Percentiles rank a stretch among this genome's conserved stretches.
Conservation (phyloP, 2,888 invertebrate species). For the Dugesia japonica region DNA sequence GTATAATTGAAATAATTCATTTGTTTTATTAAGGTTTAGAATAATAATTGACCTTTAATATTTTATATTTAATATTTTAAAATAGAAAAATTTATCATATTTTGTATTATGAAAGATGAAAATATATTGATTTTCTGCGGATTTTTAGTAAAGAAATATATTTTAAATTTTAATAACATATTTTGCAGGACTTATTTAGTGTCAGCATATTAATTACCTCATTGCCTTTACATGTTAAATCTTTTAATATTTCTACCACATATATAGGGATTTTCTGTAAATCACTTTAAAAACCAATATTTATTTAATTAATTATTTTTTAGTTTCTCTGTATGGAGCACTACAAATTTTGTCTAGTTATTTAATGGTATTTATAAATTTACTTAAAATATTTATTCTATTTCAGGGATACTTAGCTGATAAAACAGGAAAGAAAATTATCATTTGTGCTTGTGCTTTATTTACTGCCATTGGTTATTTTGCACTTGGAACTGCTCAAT, state of each 20-base stretch:
- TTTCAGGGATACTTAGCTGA: constrained; percentile 26
- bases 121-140: not conserved
- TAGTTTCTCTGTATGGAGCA: constrained; percentile 22
- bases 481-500: not conserved
- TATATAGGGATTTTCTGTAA: not conserved
- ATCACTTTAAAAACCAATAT: not conserved
- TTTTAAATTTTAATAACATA: not conserved
- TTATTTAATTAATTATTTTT: not conserved
- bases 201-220: not conserved
- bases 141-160: not conserved
- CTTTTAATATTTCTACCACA: not conserved
- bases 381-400: not conserved
- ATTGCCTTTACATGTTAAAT: constrained; percentile 13
- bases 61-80: no score
- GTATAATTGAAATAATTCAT: no score
- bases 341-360: constrained; percentile 20
- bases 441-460: not conserved
- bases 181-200: not conserved
- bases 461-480: not conserved
- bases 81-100: no score
- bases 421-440: not conserved
- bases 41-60: no score
- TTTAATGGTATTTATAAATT: not conserved
- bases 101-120: not conserved
- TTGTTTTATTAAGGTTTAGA: no score